Evolutionary conservation across 2,888 invertebrate genomes (phyloP), one percentile per base, ranked within the genome.

Genomic region (Agapetus fuscipes): DNA sequence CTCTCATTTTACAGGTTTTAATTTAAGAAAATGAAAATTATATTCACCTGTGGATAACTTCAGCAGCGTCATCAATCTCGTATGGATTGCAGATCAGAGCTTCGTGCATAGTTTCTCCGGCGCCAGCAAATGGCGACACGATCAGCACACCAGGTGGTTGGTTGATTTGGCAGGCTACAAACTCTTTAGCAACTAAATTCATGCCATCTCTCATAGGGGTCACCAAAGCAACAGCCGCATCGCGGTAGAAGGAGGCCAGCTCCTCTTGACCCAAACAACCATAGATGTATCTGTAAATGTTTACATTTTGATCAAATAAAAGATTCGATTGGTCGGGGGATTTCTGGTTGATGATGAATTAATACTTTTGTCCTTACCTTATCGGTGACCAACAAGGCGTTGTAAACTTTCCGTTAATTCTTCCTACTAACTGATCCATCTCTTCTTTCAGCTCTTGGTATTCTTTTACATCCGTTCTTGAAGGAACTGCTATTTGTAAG

Each of bases 331-430:
- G 9, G 9, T 20, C 4, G 20, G 20, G 4, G 20, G 20, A 9
- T 6, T n/a, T n/a, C n/a, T n/a, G n/a, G n/a, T n/a, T 20, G 4
- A 20, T 6, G 29, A 17, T 20, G 6, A 34, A 6, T 14, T 15
- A 6, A 29, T 13, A 4, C 3, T 29, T 9, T 37, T 30, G 45
- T n/a, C n/a, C 51, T 53, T 50, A 70, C 61, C 80, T 74, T 49
- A 91, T 90, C 0, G 91, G 91, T 1, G 90, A 88, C 91, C 91
- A 91, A 58, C 87, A 88, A 0, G 89, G 85, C 0, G 89, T 90
- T 1, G 89, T 87, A 54, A 90, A 90, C 40, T 82, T 76, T 11
- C 90, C 90, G 56, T 91, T 91, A 42, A 91, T 90, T 41, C 83
- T 71, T 12, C 86, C 90, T 31, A 91, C 88, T 34, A 90, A 58